Evolutionary conservation across 2,113 vertebrate genomes (phyloP).

Genomic region (Sceloporus tristichus): DNA sequence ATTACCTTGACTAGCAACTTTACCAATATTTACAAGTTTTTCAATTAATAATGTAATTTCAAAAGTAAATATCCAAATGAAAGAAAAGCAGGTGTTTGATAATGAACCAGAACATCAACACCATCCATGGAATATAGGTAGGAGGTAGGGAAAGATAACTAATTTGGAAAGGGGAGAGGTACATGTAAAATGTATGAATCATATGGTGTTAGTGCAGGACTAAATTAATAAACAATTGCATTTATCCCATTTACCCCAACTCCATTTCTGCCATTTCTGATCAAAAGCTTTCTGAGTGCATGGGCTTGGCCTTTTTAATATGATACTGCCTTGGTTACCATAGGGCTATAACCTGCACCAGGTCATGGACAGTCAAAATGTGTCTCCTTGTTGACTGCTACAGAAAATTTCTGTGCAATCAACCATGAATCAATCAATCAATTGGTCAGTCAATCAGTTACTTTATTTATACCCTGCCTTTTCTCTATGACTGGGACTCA

Average conservation of each 20-base stretch:
- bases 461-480: not conserved
- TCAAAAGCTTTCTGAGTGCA: not conserved
- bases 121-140: constrained; percentile 44
- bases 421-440: not conserved
- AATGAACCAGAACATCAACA: constrained; percentile 54
- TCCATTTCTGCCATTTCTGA: too few relatives aligned
- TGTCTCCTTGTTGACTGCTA: not conserved
- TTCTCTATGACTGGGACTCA: too few relatives aligned
- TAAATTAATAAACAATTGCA: not conserved
- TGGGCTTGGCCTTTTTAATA: not conserved
- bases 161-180: constrained; percentile 21
- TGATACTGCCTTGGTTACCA: not conserved
- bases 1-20: constrained; percentile 63
- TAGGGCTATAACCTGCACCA: not conserved
- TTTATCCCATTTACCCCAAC: not conserved
- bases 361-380: not conserved
- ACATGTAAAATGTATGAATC: not conserved
- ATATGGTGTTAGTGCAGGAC: not conserved
- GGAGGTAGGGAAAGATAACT: constrained; percentile 31
- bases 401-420: not conserved
- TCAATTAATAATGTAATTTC: constrained; percentile 70
- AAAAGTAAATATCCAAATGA: constrained; percentile 68
- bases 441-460: not conserved
- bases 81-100: constrained; percentile 66
- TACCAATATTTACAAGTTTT: constrained; percentile 70